Base-by-base conservation (phyloP, 2,888 invertebrate species). In the Brenthis ino region DNA sequence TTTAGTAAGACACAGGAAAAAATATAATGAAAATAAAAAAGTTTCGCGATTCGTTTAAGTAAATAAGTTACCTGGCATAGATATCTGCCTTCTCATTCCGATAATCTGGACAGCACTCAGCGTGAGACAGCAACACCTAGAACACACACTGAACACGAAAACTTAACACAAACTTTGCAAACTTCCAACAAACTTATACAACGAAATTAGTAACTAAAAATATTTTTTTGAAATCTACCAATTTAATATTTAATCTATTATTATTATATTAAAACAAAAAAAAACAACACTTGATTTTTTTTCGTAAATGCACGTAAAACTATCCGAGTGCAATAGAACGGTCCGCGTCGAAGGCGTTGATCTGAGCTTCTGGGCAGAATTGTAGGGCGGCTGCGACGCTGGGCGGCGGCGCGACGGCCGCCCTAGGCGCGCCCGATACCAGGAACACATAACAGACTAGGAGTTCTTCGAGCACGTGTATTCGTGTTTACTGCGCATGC, bases 371-470 rank as follows among this genome's bases (percentile, higher is more conserved):
- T 91, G 91, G 89, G 89, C 88, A 88, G 88, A 89, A 78, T 82
- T 85, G 80, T 85, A 79, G 83, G 85, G 85, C 85, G 82, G 85
- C 77, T 68, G 53, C 75, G 81, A 74, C 82, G 85, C 70, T 91
- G 93, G 74, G 82, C 87, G 89, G 93, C 93, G 89, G 88, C 89
- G 83, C 93, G 85, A 80, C 85, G 83, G 84, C 87, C 92, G 93
- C 84, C 93, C 93, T 82, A 89, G 89, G 82, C 94, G 94, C 84
- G 93, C 94, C 84, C 92, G 87, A 76, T 92, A 93, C 85, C 92
- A 93, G 85, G 94, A 70, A 70, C 78, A 0, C 91, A 93, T 78
- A 82, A 80, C 11, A 53, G 69, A 72, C 67, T 43, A 85, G 83
- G 82, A 91, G 88, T 70, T 80, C 65, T 48, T 61, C 47, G 64